Evolutionary conservation across 2,888 invertebrate genomes (phyloP).

Genomic region (Andricus quercusramuli): DNA sequence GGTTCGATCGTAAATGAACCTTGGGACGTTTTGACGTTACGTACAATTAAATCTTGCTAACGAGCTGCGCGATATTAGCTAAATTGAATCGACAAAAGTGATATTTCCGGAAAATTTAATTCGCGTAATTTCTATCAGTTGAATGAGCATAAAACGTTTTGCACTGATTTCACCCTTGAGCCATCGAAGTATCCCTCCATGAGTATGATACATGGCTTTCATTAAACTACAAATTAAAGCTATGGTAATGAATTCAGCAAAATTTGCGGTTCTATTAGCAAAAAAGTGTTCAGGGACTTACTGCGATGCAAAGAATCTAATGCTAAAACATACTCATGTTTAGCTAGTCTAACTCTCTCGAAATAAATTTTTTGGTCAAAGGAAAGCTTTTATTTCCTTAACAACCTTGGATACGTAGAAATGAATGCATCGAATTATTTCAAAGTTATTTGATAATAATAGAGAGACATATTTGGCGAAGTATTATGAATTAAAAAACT

Average conservation of each 20-base stretch:
- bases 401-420: not conserved
- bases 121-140: not conserved
- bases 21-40: not conserved
- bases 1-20: not conserved
- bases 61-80: not conserved
- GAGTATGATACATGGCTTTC: not conserved
- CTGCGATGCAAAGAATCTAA: not conserved
- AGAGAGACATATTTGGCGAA: too few species aligned
- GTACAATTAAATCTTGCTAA: constrained; percentile 24
- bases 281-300: too few species aligned
- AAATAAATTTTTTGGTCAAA: not conserved
- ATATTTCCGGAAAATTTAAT: not conserved
- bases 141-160: not conserved
- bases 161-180: constrained; percentile 1
- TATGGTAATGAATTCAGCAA: too few species aligned
- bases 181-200: not conserved
- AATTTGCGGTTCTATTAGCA: too few species aligned
- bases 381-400: not conserved
- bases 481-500: too few species aligned
- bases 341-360: not conserved
- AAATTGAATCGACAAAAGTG: not conserved
- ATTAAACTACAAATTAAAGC: not conserved
- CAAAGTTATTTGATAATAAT: too few species aligned
- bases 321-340: not conserved
- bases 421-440: too few species aligned